Evolutionary conservation across 1,140 invertebrate species (phyloP).

Genomic region (Lepidurus packardi): DNA sequence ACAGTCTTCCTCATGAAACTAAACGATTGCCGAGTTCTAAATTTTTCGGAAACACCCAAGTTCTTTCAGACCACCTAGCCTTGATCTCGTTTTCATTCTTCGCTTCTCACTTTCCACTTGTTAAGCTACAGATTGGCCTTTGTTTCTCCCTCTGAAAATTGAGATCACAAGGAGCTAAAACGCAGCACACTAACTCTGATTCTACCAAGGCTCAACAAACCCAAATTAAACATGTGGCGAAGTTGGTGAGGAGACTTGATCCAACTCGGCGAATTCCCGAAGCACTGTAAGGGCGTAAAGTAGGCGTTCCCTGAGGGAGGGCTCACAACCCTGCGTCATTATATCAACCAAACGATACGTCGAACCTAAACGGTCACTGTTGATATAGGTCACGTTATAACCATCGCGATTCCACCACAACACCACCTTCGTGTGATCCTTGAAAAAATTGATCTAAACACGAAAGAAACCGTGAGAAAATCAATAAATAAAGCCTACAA

Average conservation of each 20-base stretch:
- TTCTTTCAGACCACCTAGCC: neutral
- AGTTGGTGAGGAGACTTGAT: slow-evolving; percentile 36
- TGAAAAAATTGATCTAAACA: slow-evolving; percentile 57
- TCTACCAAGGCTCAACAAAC: neutral
- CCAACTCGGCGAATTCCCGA: slow-evolving; percentile 50
- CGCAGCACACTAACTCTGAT: neutral
- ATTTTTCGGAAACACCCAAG: neutral
- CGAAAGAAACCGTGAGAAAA: slow-evolving; percentile 26
- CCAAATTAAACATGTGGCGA: slow-evolving; percentile 18
- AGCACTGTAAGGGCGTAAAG: slow-evolving; percentile 53
- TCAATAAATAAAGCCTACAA: neutral
- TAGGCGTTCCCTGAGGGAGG: slow-evolving; percentile 53
- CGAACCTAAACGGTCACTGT: slow-evolving; percentile 52
- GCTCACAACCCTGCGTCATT: slow-evolving; percentile 53
- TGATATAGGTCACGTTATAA: slow-evolving; percentile 54
- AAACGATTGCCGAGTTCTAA: neutral
- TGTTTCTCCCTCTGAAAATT: neutral
- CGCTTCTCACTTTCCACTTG: neutral
- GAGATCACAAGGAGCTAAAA: slow-evolving; percentile 2
- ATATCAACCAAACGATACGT: slow-evolving; percentile 56
- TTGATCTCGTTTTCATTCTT: neutral
- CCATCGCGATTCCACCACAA: slow-evolving; percentile 39
- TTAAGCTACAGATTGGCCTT: neutral
- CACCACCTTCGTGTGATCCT: slow-evolving; percentile 58
- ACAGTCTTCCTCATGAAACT: neutral